Evolutionary conservation across 2,888 invertebrate species (phyloP).

Genomic region (Linyphia triangularis): DNA sequence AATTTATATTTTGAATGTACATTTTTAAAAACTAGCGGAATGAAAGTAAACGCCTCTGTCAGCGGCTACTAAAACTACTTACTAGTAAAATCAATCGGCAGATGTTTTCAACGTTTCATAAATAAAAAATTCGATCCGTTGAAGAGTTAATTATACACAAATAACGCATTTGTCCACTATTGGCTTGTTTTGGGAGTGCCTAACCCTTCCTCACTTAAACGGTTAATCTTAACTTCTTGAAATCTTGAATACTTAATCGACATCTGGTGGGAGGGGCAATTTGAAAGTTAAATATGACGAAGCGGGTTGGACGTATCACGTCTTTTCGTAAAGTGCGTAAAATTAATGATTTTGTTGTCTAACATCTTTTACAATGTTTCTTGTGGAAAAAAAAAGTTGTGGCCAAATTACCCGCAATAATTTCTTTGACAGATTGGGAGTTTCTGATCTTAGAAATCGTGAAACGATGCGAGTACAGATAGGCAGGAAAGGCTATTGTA

Average conservation of each 20-base stretch:
- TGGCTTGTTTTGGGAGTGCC: constrained; percentile 47
- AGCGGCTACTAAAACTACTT: neutral
- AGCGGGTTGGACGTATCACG: constrained; percentile 69
- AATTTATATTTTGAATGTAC: too few relatives aligned
- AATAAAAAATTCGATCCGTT: neutral
- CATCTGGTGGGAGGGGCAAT: constrained; percentile 56
- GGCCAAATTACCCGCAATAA: constrained; percentile 59
- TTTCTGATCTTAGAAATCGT: constrained; percentile 49
- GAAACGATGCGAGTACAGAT: constrained; percentile 33
- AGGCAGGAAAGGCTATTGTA: constrained; percentile 9
- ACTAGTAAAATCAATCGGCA: constrained; percentile 26
- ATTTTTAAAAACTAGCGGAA: neutral
- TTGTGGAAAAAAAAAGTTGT: constrained; percentile 14
- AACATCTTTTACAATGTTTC: constrained; percentile 60
- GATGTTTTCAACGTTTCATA: constrained; percentile 39
- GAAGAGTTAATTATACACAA: constrained; percentile 51
- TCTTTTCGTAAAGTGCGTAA: constrained; percentile 43
- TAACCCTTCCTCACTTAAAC: constrained; percentile 35
- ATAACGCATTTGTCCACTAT: constrained; percentile 12
- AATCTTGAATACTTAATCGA: constrained; percentile 59
- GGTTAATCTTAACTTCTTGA: constrained; percentile 58
- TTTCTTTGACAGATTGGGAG: constrained; percentile 65
- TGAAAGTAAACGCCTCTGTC: neutral
- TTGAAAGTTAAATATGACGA: constrained; percentile 62
- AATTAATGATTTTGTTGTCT: constrained; percentile 67